Conservation (phyloP, 23 tunicate genomes). For the Styela clava region DNA sequence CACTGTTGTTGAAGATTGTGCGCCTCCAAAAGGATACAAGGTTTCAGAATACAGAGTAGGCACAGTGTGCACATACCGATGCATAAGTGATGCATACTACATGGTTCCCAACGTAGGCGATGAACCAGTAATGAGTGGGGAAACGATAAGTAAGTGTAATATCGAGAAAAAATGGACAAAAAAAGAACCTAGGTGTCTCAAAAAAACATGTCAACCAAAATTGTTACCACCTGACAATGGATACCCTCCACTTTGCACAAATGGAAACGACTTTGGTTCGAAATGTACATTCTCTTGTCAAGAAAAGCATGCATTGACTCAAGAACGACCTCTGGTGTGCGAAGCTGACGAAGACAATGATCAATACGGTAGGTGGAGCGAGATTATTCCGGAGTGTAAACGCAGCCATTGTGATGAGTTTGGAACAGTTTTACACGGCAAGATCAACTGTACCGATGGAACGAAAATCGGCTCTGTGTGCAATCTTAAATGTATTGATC, state of each 20-base stretch:
- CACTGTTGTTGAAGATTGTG: conserved; percentile 15
- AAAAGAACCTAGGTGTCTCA: conserved; percentile 12
- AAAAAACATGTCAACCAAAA: conserved; percentile 1
- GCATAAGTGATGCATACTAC: conserved; percentile 27
- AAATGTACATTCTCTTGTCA: conserved; percentile 12
- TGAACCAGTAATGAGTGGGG: neutral
- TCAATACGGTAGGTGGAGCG: conserved; percentile 24
- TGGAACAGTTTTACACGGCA: conserved; percentile 10
- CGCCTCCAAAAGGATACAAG: conserved; percentile 10
- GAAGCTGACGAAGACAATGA: conserved; percentile 23
- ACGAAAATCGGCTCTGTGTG: conserved; percentile 20
- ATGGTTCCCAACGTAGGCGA: conserved; percentile 13
- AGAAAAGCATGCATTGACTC: conserved; percentile 10
- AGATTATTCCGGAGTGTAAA: conserved; percentile 1
- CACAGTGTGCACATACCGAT: conserved; percentile 5
- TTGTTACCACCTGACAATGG: conserved; percentile 2
- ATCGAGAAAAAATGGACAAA: conserved; percentile 22
- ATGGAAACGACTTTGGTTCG: conserved; percentile 26
- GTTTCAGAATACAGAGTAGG: conserved; percentile 26
- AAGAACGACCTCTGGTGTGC: conserved; percentile 11
- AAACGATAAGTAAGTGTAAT: neutral
- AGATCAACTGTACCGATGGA: conserved; percentile 21
- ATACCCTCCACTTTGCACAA: conserved; percentile 14
- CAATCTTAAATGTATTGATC: conserved; percentile 18
- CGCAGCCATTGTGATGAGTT: conserved; percentile 28